Base-by-base conservation (phyloP, 2,113 vertebrate species). In the Prionailurus bengalensis region DNA sequence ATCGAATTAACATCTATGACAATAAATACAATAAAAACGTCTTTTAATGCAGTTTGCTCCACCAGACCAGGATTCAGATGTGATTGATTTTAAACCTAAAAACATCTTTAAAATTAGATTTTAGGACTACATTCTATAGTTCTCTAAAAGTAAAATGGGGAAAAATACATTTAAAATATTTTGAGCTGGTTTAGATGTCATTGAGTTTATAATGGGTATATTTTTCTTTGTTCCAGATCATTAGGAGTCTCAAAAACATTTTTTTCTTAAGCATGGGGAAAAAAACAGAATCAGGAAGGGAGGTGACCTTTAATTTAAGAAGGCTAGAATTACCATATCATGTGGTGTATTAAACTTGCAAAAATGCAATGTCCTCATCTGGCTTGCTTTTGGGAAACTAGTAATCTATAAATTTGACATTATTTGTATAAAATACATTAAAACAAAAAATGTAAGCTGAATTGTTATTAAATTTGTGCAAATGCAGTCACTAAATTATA, bases 401-500 rank as follows among this genome's bases (percentile, higher is more conserved):
- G 79, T 53, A 86, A 93, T 91, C 78, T 82, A 79, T 95, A 97
- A 96, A 96, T 97, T 98, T 91, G 29, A 96, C 86, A 97, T 70
- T 94, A 91, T 97, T 98, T 98, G 95, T 97, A 95, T 88, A 97
- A 98, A 89, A 97, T 97, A 81, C 86, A 96, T 96, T 98, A 98
- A 98, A 97, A 97, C 80, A 97, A 96, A 98, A 98, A 97, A 65
- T 97, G 87, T 95, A 95, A 19, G 39, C 70, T 96, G 84, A 95
- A 94, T 98, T 98, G 78, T 98, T 98, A 97, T 98, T 98, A 97
- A 98, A 98, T 98, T 78, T 88, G 93, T 97, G 97, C 97, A 98
- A 98, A 98, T 96, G 95, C n/a, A 98, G 91, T 95, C 65, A 96
- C 87, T 98, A 96, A 98, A 97, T 98, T 98, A 96, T 95, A 98